A percentile compares a stretch with the other conserved stretches of the same genome.
Conservation (phyloP, 2,797 vertebrate species). For the Neosilurus hyrtlii region DNA sequence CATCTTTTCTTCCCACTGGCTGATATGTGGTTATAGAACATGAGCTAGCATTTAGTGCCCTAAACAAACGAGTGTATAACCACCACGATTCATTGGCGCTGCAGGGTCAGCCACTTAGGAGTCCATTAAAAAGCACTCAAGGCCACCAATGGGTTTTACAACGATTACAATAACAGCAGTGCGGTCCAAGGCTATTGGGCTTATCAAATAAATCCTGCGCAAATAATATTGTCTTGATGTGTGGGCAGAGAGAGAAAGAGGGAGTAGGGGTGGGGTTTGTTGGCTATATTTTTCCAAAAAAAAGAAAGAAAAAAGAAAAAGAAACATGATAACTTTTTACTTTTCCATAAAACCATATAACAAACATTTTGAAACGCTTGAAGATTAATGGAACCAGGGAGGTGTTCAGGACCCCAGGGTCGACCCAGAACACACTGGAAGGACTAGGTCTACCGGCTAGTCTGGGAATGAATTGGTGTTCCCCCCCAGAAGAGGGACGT, state of each 20-base stretch:
- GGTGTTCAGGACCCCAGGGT: too few species aligned
- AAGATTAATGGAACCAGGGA: not conserved
- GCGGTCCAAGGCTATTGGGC: slow-evolving; percentile 18
- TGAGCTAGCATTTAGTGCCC: slow-evolving; percentile 33
- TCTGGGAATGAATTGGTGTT: too few species aligned
- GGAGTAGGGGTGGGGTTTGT: not conserved
- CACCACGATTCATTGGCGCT: slow-evolving; percentile 52
- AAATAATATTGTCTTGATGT: slow-evolving; percentile 49
- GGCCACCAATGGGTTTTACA: slow-evolving; percentile 48
- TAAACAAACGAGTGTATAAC: slow-evolving; percentile 42
- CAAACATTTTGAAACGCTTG: not conserved
- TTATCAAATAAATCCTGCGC: slow-evolving; percentile 49
- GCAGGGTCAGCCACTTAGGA: slow-evolving; percentile 45
- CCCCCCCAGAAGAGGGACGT: too few species aligned
- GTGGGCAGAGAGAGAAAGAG: slow-evolving; percentile 27
- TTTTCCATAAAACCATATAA: not conserved
- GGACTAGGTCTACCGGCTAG: too few species aligned
- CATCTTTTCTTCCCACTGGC: slow-evolving; percentile 20
- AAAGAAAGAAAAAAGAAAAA: slow-evolving; percentile 4
- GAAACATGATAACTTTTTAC: not conserved
- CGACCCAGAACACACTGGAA: too few species aligned
- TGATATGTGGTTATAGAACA: slow-evolving; percentile 35
- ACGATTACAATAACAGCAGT: slow-evolving; percentile 53
- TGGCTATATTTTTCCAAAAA: not conserved
- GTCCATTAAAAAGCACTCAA: slow-evolving; percentile 58